These are phyloP conservation scores for Agrilus planipennis DNA, from an alignment of 1,140 invertebrate species.

Conservation along the genomic window DNA sequence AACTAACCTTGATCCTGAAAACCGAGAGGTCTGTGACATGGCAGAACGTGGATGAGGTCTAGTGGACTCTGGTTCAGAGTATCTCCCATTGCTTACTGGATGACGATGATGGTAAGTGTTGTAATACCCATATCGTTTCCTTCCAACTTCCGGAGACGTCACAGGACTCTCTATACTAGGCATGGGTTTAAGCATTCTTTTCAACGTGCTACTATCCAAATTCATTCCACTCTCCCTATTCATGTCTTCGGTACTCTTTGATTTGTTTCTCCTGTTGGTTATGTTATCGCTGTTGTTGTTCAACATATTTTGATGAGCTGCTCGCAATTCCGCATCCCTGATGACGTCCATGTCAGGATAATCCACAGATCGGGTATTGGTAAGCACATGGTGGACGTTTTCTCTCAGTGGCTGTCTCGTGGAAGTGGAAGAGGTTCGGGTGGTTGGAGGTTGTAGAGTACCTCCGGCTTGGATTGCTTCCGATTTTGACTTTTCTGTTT, in stretches of 20 bases:
- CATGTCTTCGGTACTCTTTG: slow-evolving; percentile 84
- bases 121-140: slow-evolving; percentile 53
- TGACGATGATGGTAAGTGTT: slow-evolving; percentile 42
- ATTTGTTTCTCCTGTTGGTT: slow-evolving; percentile 50
- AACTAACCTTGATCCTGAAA: slow-evolving; percentile 30
- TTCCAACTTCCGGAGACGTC: slow-evolving; percentile 77
- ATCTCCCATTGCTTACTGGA: slow-evolving; percentile 39
- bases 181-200: slow-evolving; percentile 88
- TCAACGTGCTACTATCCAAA: slow-evolving; percentile 66
- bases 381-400: slow-evolving; percentile 48
- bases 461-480: slow-evolving; percentile 72
- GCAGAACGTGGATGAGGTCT: slow-evolving; percentile 27
- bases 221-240: slow-evolving; percentile 43
- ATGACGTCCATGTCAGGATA: slow-evolving; percentile 62
- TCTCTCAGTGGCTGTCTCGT: slow-evolving; percentile 43
- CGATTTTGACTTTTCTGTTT: slow-evolving; percentile 52
- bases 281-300: slow-evolving; percentile 53
- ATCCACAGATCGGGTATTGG: slow-evolving; percentile 55
- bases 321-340: slow-evolving; percentile 45
- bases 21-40: slow-evolving; percentile 31
- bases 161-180: slow-evolving; percentile 75
- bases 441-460: slow-evolving; percentile 40
- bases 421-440: slow-evolving; percentile 45
- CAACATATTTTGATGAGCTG: slow-evolving; percentile 47
- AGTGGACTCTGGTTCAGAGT: slow-evolving; percentile 41